Evolutionary conservation across 1,140 invertebrate genomes (phyloP).

Genomic region (Atopsyche davidsoni): DNA sequence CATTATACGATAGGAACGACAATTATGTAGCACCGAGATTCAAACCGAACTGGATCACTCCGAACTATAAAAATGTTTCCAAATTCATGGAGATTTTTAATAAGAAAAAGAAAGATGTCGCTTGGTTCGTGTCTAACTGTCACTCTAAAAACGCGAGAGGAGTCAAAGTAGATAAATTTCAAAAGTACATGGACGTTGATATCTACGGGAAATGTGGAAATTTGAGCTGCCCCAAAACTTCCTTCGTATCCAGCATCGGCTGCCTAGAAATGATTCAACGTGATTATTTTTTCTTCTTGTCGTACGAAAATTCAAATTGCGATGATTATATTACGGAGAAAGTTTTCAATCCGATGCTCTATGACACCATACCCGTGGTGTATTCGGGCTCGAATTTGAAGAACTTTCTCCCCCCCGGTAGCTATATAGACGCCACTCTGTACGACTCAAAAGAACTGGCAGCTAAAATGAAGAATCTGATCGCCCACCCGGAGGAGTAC

Average conservation of each 20-base stretch:
- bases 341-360: slow-evolving; percentile 41
- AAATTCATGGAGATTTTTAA: slow-evolving; percentile 4
- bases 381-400: slow-evolving; percentile 52
- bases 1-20: slow-evolving; percentile 33
- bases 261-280: slow-evolving; percentile 43
- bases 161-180: slow-evolving; percentile 48
- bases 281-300: slow-evolving; percentile 57
- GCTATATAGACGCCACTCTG: slow-evolving; percentile 54
- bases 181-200: slow-evolving; percentile 54
- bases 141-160: slow-evolving; percentile 47
- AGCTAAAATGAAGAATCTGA: slow-evolving; percentile 45
- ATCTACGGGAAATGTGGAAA: slow-evolving; percentile 57
- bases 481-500: slow-evolving; percentile 39
- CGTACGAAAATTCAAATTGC: slow-evolving; percentile 55
- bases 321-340: slow-evolving; percentile 56
- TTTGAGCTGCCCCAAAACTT: slow-evolving; percentile 32
- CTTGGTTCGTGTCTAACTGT: slow-evolving; percentile 61
- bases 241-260: slow-evolving; percentile 31
- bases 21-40: slow-evolving; percentile 28
- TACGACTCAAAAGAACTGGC: slow-evolving; percentile 49
- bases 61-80: slow-evolving; percentile 1
- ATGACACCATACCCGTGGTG: slow-evolving; percentile 50
- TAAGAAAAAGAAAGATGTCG: slow-evolving; percentile 42
- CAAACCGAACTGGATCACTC: slow-evolving; percentile 11
- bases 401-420: slow-evolving; percentile 42